Conservation (phyloP, 2,888 invertebrate genomes). For the Andrena flavipes region DNA sequence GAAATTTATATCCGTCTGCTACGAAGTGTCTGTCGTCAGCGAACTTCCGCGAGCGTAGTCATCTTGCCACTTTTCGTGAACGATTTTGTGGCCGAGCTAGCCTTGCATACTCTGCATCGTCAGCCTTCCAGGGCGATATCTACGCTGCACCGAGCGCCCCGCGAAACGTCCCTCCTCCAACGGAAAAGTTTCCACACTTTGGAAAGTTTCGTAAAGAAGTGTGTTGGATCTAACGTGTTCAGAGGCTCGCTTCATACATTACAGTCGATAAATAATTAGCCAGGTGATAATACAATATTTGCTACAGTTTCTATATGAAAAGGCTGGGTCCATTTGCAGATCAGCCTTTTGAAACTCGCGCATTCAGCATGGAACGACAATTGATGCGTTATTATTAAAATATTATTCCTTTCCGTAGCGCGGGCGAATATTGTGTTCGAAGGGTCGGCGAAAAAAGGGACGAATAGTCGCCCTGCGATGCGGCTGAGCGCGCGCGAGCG, state of each 20-base stretch:
- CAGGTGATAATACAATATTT: neutral
- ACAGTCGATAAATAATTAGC: slow-evolving; percentile 29
- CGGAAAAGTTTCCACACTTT: too few species aligned
- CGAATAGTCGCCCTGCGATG: slow-evolving; percentile 18
- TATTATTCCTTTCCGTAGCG: slow-evolving; percentile 18
- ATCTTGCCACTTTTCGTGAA: slow-evolving; percentile 9
- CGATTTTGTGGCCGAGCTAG: slow-evolving; percentile 3
- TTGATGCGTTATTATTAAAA: slow-evolving; percentile 31
- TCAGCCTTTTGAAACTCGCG: slow-evolving; percentile 2
- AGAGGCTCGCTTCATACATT: too few species aligned
- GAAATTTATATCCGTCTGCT: slow-evolving; percentile 37
- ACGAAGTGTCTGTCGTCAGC: slow-evolving; percentile 17
- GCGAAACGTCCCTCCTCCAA: too few species aligned
- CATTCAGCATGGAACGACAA: slow-evolving; percentile 7
- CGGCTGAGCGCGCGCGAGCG: slow-evolving; percentile 22
- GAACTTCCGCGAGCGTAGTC: slow-evolving; percentile 13
- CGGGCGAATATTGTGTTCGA: neutral
- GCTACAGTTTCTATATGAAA: neutral
- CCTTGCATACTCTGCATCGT: too few species aligned
- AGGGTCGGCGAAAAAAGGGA: slow-evolving; percentile 13
- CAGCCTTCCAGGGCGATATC: too few species aligned
- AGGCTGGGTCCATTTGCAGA: neutral
- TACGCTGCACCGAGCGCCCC: too few species aligned
- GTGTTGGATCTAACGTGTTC: too few species aligned
- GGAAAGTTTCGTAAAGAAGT: too few species aligned